Evolutionary conservation across 2,888 invertebrate species (phyloP).

Genomic region (Melieria omissa): DNA sequence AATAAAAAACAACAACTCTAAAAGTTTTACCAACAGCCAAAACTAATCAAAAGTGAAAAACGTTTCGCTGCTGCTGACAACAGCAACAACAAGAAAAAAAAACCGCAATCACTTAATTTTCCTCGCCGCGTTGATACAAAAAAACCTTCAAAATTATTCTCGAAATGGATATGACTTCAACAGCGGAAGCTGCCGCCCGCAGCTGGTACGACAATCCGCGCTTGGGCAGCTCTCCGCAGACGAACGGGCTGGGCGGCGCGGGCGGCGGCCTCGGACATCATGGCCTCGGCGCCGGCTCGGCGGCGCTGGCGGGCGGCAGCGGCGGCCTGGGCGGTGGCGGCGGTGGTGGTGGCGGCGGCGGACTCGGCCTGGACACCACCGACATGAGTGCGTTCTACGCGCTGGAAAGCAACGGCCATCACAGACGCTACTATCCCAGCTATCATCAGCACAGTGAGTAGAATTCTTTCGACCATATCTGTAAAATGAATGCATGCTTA

Average conservation of each 20-base stretch:
- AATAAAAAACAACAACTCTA: slow-evolving; percentile 1
- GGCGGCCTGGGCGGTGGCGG: slow-evolving; percentile 57
- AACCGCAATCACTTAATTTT: slow-evolving; percentile 19
- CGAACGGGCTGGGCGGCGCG: slow-evolving; percentile 61
- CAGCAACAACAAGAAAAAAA: slow-evolving; percentile 15
- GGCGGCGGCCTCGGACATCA: slow-evolving; percentile 63
- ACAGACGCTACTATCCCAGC: slow-evolving; percentile 67
- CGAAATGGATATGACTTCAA: slow-evolving; percentile 69
- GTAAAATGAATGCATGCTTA: background rate
- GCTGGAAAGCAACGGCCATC: slow-evolving; percentile 66
- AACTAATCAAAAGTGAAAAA: slow-evolving; percentile 9
- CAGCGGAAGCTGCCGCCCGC: slow-evolving; percentile 68
- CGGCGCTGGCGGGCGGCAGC: slow-evolving; percentile 60
- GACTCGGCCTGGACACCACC: slow-evolving; percentile 63
- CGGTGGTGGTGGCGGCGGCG: slow-evolving; percentile 55
- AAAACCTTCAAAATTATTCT: slow-evolving; percentile 67
- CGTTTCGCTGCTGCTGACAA: background rate
- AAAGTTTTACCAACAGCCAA: background rate
- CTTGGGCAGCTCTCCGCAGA: slow-evolving; percentile 66
- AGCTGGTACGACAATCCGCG: slow-evolving; percentile 68
- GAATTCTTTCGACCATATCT: slow-evolving; percentile 1
- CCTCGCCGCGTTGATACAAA: slow-evolving; percentile 47
- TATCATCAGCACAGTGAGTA: slow-evolving; percentile 67
- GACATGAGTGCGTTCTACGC: slow-evolving; percentile 68
- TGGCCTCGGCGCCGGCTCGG: slow-evolving; percentile 60